phyloP scores from a whole-genome alignment of 2,888 invertebrate genomes.

The Piscicola geometra region DNA sequence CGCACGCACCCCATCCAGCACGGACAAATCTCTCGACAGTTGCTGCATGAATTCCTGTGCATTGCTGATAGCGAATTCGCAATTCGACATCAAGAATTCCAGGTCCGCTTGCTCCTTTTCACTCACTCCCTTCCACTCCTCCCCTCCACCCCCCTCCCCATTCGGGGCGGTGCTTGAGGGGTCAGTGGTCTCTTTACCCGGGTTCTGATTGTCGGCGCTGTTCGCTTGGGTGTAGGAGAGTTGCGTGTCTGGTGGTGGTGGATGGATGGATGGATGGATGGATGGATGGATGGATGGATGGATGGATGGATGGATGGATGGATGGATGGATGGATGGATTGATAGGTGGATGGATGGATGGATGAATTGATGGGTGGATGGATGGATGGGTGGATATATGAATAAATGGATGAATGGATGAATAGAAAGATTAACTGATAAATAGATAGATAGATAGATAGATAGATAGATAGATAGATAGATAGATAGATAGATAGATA shows the following conservation, averaged over 20 bases:
- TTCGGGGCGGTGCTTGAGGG: not conserved
- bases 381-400: no score
- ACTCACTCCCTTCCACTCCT: conserved; percentile 69
- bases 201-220: conserved; percentile 28
- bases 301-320: conserved; percentile 5
- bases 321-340: conserved; percentile 9
- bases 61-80: conserved; percentile 82
- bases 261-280: not conserved
- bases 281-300: not conserved
- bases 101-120: conserved; percentile 80
- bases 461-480: conserved; percentile 2
- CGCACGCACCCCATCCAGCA: conserved; percentile 73
- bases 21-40: conserved; percentile 74
- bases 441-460: not conserved
- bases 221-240: not conserved
- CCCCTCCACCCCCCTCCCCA: conserved; percentile 31
- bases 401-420: conserved; percentile 5
- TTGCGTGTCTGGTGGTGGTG: not conserved
- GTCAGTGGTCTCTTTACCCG: no score
- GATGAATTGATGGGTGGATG: conserved; percentile 5
- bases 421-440: not conserved
- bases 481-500: not conserved
- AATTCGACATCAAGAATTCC: conserved; percentile 74
- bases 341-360: not conserved
- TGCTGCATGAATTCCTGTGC: conserved; percentile 70